Percentiles rank a stretch among this genome's conserved stretches.
phyloP scores from a whole-genome alignment of 53 echinoderm and acorn worm genomes.

The Echinarachnius parma region DNA sequence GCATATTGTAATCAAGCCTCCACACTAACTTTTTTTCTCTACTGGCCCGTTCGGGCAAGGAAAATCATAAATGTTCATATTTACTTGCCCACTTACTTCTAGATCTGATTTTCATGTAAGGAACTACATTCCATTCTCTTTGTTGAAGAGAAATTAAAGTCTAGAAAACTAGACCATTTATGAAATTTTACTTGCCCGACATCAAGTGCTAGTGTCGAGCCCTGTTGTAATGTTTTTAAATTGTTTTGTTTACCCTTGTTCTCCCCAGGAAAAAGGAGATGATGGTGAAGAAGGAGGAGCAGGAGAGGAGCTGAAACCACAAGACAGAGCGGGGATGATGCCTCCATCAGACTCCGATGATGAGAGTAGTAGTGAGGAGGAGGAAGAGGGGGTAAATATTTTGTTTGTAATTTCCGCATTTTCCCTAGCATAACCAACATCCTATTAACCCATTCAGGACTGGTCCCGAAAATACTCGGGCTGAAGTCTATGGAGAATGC shows the following conservation, averaged over 20 bases:
- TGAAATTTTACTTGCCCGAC: neutral
- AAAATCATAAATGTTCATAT: no score
- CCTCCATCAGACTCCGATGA: conserved; percentile 28
- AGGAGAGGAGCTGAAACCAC: neutral
- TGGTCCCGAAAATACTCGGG: no score
- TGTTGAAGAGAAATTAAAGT: no score
- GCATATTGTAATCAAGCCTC: no score
- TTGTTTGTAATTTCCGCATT: no score
- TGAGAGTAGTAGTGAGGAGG: conserved; percentile 28
- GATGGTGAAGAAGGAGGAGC: conserved; percentile 3
- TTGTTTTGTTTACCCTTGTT: neutral
- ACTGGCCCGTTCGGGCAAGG: no score
- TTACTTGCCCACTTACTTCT: neutral
- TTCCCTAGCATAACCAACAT: no score
- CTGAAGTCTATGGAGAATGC: no score
- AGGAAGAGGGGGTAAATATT: conserved; percentile 1
- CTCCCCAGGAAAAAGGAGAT: neutral
- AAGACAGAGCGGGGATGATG: conserved; percentile 7
- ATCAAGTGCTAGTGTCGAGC: neutral
- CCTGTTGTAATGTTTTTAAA: neutral
- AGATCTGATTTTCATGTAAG: neutral
- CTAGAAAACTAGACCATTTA: neutral
- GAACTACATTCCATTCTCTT: no score
- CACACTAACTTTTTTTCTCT: no score
- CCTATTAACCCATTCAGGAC: no score